Evolutionary conservation across 2,888 invertebrate genomes (phyloP).

Genomic region (Liopterus haemorrhoidalis): DNA sequence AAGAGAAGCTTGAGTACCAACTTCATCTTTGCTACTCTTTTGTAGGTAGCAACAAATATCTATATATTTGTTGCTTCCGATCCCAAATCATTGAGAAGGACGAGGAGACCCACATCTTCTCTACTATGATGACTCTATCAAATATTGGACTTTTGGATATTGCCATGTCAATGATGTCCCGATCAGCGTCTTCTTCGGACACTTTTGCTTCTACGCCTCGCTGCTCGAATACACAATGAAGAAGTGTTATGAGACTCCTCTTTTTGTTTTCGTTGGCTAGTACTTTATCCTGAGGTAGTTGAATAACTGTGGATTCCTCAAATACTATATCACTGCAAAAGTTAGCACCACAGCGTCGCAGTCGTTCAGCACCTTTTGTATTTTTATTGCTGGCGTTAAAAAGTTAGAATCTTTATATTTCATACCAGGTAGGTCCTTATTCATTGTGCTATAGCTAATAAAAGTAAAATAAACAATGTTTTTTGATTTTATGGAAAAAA

Average conservation of each 20-base stretch:
- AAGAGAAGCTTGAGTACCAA: neutral
- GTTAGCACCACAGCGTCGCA: slow-evolving; percentile 4
- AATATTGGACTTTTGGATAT: neutral
- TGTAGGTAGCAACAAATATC: too few species aligned
- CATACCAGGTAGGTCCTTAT: too few species aligned
- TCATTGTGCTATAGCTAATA: too few species aligned
- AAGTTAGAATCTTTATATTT: too few species aligned
- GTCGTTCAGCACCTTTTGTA: neutral
- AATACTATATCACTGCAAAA: slow-evolving; percentile 1
- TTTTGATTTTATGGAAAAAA: too few species aligned
- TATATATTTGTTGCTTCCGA: too few species aligned
- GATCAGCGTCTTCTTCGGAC: slow-evolving; percentile 2
- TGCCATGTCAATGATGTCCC: slow-evolving; percentile 3
- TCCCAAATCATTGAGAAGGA: slow-evolving; percentile 2
- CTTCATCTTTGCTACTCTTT: neutral
- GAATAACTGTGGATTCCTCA: slow-evolving; percentile 1
- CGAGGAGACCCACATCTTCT: too few species aligned
- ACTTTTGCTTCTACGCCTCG: slow-evolving; percentile 1
- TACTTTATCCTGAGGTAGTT: slow-evolving; percentile 4
- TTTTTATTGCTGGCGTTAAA: too few species aligned
- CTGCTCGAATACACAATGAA: slow-evolving; percentile 2
- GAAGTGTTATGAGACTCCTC: slow-evolving; percentile 1
- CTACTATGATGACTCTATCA: neutral
- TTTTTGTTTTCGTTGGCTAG: slow-evolving; percentile 2
- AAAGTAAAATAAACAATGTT: too few species aligned